Evolutionary conservation across 1,140 invertebrate genomes (phyloP), one percentile per base, ranked within the genome.

Genomic region (Thaumatotibia leucotreta): DNA sequence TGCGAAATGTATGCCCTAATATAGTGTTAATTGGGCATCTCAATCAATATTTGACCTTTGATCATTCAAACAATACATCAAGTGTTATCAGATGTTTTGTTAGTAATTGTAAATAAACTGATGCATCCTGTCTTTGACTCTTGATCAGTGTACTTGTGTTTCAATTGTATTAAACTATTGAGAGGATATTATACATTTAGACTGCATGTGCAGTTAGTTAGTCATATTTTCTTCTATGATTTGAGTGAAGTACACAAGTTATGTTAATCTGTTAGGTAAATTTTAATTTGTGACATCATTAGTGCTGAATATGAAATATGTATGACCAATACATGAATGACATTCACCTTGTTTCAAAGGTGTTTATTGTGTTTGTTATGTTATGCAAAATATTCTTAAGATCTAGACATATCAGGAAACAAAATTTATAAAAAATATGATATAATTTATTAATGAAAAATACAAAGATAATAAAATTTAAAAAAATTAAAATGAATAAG

Each of bases 11-110:
- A 9, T 45, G 39, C 39, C 39, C 39, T 45, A 20, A 20, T 45
- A 17, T 8, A 20, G 1, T 4, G 6, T 6, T 4, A 17, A 45
- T 9, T 45, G 39, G 9, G 52, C 24, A 14, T 17, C n/a, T 31
- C 14, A 62, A 62, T 35, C 29, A 32, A 33, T 31, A 27, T 5
- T 58, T 64, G 63, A 64, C 33, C 63, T 64, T 64, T 64, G 63
- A 50, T 49, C 63, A 64, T 17, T 64, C 24, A 64, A 45, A 35
- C 17, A 27, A 64, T 64, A 29, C 39, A 22, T 35, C 23, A 11
- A 11, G 52, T 39, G 22, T 64, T 64, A 64, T 64, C 63, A 45
- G n/a, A 10, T 50, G 63, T 64, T 64, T 64, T 64, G 29, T 32
- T 64, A 24, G 33, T 49, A 39, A 45, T 39, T 49, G 11, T 39